Conservation (phyloP, 2,797 vertebrate genomes). For the Brachyrhaphis roseni region DNA sequence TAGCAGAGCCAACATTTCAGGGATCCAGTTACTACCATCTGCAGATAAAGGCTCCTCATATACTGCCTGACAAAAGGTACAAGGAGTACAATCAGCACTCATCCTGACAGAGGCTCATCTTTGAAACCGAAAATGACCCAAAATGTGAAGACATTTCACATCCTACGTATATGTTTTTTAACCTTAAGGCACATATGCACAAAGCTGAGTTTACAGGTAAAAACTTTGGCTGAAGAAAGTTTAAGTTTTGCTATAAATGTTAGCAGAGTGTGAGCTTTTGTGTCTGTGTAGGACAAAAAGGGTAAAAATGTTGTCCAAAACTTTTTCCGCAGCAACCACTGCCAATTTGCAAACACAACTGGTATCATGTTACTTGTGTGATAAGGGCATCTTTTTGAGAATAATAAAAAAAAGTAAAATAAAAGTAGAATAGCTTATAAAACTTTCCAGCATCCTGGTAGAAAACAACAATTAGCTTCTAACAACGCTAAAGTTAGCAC, state of each 20-base stretch:
- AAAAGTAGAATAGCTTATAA: neutral
- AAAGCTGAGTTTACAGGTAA: neutral
- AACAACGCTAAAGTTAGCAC: neutral
- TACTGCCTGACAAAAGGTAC: conserved; percentile 2
- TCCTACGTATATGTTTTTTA: neutral
- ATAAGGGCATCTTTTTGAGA: neutral
- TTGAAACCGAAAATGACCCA: neutral
- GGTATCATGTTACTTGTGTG: neutral
- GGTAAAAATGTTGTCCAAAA: neutral
- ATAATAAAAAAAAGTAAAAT: neutral
- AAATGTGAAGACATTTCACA: neutral
- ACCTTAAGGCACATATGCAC: neutral
- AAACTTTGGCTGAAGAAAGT: neutral
- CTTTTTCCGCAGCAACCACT: neutral
- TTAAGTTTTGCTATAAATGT: neutral
- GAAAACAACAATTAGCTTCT: neutral
- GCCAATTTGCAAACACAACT: neutral
- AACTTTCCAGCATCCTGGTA: neutral
- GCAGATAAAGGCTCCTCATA: conserved; percentile 4
- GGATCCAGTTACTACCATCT: conserved; percentile 8
- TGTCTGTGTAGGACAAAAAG: neutral
- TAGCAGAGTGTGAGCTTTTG: neutral
- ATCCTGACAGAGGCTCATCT: neutral
- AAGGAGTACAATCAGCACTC: neutral
- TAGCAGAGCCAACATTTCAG: conserved; percentile 25